These are phyloP conservation scores for Neoarius graeffei DNA, from an alignment of 2,113 vertebrate species.

Conservation along the genomic window DNA sequence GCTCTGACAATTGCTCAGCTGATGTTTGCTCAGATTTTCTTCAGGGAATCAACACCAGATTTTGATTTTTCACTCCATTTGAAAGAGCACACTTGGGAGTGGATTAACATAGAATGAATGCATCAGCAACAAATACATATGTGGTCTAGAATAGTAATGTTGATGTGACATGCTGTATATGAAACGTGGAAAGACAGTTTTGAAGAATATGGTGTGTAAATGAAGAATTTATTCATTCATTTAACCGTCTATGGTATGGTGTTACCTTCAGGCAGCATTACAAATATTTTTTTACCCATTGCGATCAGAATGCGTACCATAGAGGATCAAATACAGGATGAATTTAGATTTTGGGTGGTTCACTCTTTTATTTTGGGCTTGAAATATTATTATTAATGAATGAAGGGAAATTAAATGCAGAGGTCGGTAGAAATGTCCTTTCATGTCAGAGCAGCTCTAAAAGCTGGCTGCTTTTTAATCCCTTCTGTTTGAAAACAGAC, in stretches of 20 bases:
- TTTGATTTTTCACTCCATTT: neutral
- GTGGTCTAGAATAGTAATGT: neutral
- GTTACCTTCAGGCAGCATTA: too few species aligned
- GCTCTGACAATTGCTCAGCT: neutral
- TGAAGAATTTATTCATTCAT: neutral
- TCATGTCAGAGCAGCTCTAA: neutral
- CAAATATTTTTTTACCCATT: too few species aligned
- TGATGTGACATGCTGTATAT: neutral
- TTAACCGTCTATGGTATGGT: too few species aligned
- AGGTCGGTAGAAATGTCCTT: neutral
- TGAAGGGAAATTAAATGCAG: conserved; percentile 19
- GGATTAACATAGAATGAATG: neutral
- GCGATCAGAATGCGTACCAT: too few species aligned
- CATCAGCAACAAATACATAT: neutral
- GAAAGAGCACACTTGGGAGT: neutral
- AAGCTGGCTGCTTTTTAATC: neutral
- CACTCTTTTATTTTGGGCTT: neutral
- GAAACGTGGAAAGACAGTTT: neutral
- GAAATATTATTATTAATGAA: conserved; percentile 34
- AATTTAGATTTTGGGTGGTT: neutral
- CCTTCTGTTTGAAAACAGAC: neutral
- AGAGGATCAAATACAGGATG: neutral
- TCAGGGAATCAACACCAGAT: neutral
- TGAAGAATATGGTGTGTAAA: neutral
- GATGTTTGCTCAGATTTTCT: conserved; percentile 9